Conservation (phyloP, 1,140 invertebrate genomes). For the Megalonaias nervosa region DNA sequence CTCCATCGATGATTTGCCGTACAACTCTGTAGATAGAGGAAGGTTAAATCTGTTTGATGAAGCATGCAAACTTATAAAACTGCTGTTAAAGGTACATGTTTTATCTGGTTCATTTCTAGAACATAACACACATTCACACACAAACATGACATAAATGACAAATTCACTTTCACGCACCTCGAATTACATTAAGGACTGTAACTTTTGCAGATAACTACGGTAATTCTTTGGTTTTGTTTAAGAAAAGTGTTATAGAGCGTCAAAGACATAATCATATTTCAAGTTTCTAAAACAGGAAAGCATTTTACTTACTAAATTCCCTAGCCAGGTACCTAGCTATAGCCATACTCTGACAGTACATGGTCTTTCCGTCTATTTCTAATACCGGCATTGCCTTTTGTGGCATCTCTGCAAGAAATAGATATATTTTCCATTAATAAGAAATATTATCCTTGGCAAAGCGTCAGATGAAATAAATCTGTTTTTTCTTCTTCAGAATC, state of each 20-base stretch:
- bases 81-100: not conserved
- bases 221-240: too few relatives aligned
- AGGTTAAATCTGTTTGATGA: not conserved
- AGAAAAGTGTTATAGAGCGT: not conserved
- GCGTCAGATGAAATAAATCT: not conserved
- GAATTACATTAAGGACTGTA: too few relatives aligned
- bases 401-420: slow-evolving; percentile 33
- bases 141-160: too few relatives aligned
- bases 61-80: not conserved
- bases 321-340: slow-evolving; percentile 32
- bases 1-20: not conserved
- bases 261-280: not conserved
- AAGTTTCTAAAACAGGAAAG: not conserved
- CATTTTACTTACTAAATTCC: slow-evolving; percentile 28
- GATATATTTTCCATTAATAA: not conserved
- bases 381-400: slow-evolving; percentile 21
- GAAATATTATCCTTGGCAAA: not conserved
- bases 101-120: not conserved
- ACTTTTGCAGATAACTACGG: too few relatives aligned
- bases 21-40: not conserved
- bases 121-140: too few relatives aligned
- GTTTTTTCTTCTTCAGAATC: not conserved
- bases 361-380: slow-evolving; percentile 30
- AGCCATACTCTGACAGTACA: slow-evolving; percentile 33
- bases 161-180: too few relatives aligned